A percentile compares a stretch with the other conserved stretches of the same genome.
Evolutionary conservation across 2,113 vertebrate species (phyloP).

Genomic region (Callionymus lyra): DNA sequence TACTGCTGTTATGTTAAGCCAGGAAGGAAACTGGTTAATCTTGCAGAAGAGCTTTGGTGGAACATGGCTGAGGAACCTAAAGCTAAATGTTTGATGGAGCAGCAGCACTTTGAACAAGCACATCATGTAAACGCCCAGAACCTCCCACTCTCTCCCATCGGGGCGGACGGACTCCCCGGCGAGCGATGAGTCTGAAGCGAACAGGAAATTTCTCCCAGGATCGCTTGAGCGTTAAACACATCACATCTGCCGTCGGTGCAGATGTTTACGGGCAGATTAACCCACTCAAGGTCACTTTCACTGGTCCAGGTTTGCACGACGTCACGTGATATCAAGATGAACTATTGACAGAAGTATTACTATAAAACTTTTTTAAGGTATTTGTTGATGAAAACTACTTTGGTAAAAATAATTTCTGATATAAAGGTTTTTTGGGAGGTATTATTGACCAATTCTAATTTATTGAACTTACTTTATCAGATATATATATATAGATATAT

Average conservation of each 20-base stretch:
- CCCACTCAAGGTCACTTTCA: no score
- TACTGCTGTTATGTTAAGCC: conserved; percentile 48
- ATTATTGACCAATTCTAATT: no score
- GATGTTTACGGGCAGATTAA: conserved; percentile 14
- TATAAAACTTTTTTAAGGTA: no score
- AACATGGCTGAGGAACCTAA: conserved; percentile 1
- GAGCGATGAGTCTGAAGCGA: conserved; percentile 23
- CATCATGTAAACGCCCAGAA: not conserved
- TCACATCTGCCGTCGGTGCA: conserved; percentile 28
- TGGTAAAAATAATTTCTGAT: no score
- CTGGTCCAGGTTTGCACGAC: no score
- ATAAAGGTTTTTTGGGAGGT: no score
- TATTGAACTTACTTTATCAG: no score
- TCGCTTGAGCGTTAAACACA: no score
- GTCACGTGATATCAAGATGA: no score
- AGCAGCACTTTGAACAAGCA: conserved; percentile 3
- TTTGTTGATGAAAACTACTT: no score
- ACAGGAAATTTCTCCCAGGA: conserved; percentile 2
- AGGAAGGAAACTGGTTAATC: conserved; percentile 35
- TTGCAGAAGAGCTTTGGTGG: conserved; percentile 25
- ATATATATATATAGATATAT: no score
- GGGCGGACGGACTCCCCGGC: conserved; percentile 13
- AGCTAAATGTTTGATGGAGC: conserved; percentile 6
- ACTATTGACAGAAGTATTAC: no score
- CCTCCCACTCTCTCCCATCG: conserved; percentile 14